These are phyloP conservation scores for Apogon hyalosoma DNA, from an alignment of 2,797 vertebrate genomes.

Conservation along the genomic window DNA sequence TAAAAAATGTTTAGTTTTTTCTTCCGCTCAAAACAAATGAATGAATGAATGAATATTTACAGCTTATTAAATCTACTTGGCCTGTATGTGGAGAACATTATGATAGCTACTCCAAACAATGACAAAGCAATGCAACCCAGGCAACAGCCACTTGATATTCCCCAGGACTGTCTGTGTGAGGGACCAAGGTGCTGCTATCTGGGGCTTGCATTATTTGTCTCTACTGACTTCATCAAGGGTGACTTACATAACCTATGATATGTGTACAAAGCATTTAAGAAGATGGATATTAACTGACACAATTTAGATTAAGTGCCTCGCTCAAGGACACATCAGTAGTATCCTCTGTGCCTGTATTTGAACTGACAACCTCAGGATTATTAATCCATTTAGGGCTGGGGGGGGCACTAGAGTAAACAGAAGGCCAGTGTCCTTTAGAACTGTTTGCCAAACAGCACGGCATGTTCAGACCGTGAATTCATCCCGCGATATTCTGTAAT, in stretches of 20 bases:
- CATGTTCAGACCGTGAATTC: constrained; percentile 64
- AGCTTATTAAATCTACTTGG: too few relatives aligned
- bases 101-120: constrained; percentile 47
- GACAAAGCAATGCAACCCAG: constrained; percentile 59
- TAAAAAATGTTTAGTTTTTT: too few relatives aligned
- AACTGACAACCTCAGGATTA: constrained; percentile 75
- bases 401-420: constrained; percentile 70
- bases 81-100: too few relatives aligned
- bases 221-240: constrained; percentile 66
- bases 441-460: constrained; percentile 62
- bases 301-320: constrained; percentile 74
- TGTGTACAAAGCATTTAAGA: constrained; percentile 71
- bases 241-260: constrained; percentile 72
- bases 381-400: constrained; percentile 79
- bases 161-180: constrained; percentile 19
- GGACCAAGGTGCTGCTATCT: constrained; percentile 45
- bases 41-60: too few relatives aligned
- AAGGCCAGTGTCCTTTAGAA: constrained; percentile 69
- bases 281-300: constrained; percentile 80
- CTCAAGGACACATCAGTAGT: constrained; percentile 78
- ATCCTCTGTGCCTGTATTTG: constrained; percentile 57
- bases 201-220: constrained; percentile 55
- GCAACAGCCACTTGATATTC: constrained; percentile 60
- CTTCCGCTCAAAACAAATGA: too few relatives aligned
- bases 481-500: constrained; percentile 55